Conservation (phyloP, 2,888 invertebrate genomes). For the Machimus atricapillus region DNA sequence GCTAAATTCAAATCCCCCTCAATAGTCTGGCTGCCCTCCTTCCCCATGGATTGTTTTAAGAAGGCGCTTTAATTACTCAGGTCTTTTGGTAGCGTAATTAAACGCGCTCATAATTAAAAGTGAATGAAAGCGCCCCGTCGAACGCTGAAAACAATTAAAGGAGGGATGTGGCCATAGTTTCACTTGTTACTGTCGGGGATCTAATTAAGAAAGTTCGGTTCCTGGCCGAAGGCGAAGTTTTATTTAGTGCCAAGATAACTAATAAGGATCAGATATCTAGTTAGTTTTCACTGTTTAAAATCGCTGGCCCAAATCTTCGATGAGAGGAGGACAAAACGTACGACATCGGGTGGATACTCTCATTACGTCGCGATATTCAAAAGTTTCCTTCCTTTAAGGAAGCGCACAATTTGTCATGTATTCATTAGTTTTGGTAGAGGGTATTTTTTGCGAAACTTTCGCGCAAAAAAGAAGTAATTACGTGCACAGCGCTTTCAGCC, state of each 20-base stretch:
- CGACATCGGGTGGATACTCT: background rate
- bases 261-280: background rate
- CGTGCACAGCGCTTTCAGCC: background rate
- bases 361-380: background rate
- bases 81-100: background rate
- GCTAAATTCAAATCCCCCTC: background rate
- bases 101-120: background rate
- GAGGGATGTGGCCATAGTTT: background rate
- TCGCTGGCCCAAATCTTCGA: background rate
- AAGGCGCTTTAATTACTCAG: background rate
- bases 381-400: background rate
- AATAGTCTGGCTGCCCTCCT: background rate
- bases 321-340: background rate
- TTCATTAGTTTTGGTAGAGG: background rate
- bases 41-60: background rate
- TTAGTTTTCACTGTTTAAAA: background rate
- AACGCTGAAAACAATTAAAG: background rate
- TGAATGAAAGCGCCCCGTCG: background rate
- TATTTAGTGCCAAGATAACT: background rate
- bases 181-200: background rate
- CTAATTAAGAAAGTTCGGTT: background rate
- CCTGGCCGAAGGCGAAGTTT: background rate
- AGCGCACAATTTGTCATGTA: background rate
- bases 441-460: background rate
- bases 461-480: background rate